These are phyloP conservation scores for Motacilla alba DNA, from an alignment of 2,113 vertebrate genomes.

Conservation along the genomic window DNA sequence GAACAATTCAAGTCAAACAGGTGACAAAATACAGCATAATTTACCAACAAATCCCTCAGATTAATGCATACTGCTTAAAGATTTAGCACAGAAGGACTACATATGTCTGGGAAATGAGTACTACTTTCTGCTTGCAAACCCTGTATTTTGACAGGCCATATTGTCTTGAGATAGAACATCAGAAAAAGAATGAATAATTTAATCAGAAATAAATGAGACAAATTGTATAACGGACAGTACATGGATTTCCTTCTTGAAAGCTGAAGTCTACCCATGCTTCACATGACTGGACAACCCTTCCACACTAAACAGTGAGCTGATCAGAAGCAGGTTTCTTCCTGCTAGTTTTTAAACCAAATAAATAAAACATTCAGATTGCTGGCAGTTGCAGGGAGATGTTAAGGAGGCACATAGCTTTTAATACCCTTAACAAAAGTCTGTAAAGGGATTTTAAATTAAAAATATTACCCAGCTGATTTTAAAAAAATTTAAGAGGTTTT, in stretches of 20 bases:
- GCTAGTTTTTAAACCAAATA: conserved; percentile 41
- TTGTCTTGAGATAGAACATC: conserved; percentile 42
- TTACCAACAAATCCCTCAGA: neutral
- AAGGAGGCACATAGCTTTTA: neutral
- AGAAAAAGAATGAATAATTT: conserved; percentile 60
- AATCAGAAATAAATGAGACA: conserved; percentile 61
- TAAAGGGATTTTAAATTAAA: neutral
- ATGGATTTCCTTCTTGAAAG: conserved; percentile 50
- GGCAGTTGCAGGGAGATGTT: neutral
- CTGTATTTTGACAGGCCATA: conserved; percentile 60
- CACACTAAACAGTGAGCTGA: conserved; percentile 20
- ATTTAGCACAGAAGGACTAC: conserved; percentile 1
- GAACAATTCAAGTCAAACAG: conserved; percentile 16
- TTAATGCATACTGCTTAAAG: conserved; percentile 31
- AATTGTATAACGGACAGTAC: conserved; percentile 27
- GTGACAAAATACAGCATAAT: conserved; percentile 3
- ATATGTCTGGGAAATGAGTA: conserved; percentile 41
- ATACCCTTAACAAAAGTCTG: neutral
- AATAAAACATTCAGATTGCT: conserved; percentile 38
- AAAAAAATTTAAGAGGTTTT: neutral
- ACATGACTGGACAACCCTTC: conserved; percentile 33
- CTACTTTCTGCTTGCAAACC: conserved; percentile 47
- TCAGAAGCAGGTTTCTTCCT: conserved; percentile 15
- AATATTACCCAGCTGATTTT: neutral
- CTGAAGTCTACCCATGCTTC: conserved; percentile 31